Percentiles rank a stretch among this genome's conserved stretches.
phyloP scores from a whole-genome alignment of 2,113 vertebrate species.

The Aegithalos caudatus region DNA sequence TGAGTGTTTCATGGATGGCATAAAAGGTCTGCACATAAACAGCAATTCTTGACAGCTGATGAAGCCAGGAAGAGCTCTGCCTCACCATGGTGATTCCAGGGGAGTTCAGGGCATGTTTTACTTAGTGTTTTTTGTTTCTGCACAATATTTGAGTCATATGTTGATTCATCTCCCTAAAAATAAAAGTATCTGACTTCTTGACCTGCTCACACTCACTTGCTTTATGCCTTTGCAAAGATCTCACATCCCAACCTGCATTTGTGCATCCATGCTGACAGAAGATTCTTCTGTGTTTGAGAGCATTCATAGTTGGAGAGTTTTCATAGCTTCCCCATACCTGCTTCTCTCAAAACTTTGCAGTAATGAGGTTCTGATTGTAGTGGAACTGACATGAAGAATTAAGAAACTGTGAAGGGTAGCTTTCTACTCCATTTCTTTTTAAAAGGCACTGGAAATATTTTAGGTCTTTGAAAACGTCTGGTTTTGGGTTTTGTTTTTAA shows the following conservation, averaged over 20 bases:
- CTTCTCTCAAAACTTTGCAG: neutral
- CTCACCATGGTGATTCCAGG: neutral
- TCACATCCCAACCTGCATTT: accelerated
- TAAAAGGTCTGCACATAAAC: neutral
- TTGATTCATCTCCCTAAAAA: neutral
- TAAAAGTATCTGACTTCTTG: neutral
- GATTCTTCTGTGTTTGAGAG: neutral
- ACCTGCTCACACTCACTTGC: neutral
- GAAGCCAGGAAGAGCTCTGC: neutral
- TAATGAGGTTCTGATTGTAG: neutral
- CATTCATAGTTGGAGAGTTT: neutral
- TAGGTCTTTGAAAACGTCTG: neutral
- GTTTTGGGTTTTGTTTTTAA: neutral
- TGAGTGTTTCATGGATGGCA: neutral
- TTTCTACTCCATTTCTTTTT: neutral
- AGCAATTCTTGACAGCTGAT: neutral
- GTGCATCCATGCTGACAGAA: neutral
- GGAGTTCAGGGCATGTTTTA: neutral
- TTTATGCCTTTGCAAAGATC: neutral
- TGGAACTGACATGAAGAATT: neutral
- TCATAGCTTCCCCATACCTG: neutral
- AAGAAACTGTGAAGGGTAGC: neutral
- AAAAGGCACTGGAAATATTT: neutral
- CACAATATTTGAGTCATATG: neutral
- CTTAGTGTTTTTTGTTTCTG: neutral